phyloP scores from a whole-genome alignment of 35 echinoderm and acorn worm species.

The Ptychodera flava region DNA sequence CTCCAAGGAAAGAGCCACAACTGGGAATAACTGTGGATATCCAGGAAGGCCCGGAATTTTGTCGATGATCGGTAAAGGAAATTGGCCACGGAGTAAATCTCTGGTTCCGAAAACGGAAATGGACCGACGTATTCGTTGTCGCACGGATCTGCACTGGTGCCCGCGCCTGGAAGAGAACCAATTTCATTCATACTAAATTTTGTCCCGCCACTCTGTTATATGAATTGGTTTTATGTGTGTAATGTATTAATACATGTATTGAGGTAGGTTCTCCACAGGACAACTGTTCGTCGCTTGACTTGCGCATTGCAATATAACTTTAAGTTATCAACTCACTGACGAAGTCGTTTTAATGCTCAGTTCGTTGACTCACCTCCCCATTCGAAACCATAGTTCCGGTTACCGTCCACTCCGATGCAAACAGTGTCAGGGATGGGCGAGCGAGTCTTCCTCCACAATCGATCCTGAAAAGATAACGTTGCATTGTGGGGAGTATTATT shows the following conservation, averaged over 20 bases:
- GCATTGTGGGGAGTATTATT: too few species aligned
- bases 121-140: conserved; percentile 51
- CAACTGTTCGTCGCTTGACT: neutral
- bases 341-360: neutral
- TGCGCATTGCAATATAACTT: neutral
- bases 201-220: neutral
- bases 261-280: neutral
- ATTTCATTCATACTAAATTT: neutral
- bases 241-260: neutral
- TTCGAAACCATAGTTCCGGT: conserved; percentile 28
- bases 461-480: conserved; percentile 44
- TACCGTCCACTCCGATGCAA: conserved; percentile 34
- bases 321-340: neutral
- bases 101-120: conserved; percentile 37
- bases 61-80: conserved; percentile 12
- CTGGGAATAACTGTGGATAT: conserved; percentile 91
- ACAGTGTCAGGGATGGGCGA: conserved; percentile 20
- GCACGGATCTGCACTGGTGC: conserved; percentile 77
- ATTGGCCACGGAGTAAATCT: conserved; percentile 36
- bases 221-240: too few species aligned
- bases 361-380: conserved; percentile 27
- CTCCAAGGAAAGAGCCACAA: conserved; percentile 77
- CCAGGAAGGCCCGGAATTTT: conserved; percentile 47
- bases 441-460: conserved; percentile 71
- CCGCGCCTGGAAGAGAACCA: conserved; percentile 30